Base-by-base conservation (phyloP, 1,140 invertebrate genomes). In the Sminthurides bifidus region DNA sequence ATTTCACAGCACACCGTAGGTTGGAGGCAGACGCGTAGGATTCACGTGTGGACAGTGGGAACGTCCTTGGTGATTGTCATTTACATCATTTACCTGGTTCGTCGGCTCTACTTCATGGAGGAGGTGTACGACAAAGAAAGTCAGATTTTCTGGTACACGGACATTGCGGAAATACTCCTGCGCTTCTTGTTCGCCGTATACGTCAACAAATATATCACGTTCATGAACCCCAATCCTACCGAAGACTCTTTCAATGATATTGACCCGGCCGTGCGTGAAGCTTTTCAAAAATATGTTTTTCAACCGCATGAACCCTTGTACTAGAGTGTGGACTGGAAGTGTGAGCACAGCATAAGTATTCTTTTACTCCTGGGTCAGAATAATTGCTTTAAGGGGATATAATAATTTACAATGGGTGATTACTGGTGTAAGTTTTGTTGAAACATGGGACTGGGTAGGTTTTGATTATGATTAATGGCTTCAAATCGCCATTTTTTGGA, bases 231-330 rank as follows among this genome's bases (percentile, higher is more conserved):
- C 3, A 21, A 21, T 8, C 14, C n/a, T 17, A 41, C n/a, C 23
- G 5, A 3, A 8, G 23, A 45, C 21, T 6, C 3, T 24, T 45
- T 45, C 19, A 5, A 8, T 45, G 43, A 45, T n/a, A 45, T 45
- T 45, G 43, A 45, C 29, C 43, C 43, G 6, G 14, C 4, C 3
- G 5, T 45, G 10, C 43, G 43, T 45, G 23, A 45, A 27, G 43
- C 43, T 10, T 45, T 45, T n/a, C 19, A 45, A 5, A 45, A 45
- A 45, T 45, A 21, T n/a, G 43, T 45, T 6, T 45, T 45, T 45
- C 14, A 45, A 4, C 6, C n/a, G n/a, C n/a, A n/a, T n/a, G n/a
- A n/a, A n/a, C n/a, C n/a, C n/a, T n/a, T n/a, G n/a, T n/a, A n/a
- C n/a, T n/a, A n/a, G n/a, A n/a, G n/a, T n/a, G n/a, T n/a, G n/a